Base-by-base conservation (phyloP, 2,888 invertebrate species). In the Eulithis prunata region DNA sequence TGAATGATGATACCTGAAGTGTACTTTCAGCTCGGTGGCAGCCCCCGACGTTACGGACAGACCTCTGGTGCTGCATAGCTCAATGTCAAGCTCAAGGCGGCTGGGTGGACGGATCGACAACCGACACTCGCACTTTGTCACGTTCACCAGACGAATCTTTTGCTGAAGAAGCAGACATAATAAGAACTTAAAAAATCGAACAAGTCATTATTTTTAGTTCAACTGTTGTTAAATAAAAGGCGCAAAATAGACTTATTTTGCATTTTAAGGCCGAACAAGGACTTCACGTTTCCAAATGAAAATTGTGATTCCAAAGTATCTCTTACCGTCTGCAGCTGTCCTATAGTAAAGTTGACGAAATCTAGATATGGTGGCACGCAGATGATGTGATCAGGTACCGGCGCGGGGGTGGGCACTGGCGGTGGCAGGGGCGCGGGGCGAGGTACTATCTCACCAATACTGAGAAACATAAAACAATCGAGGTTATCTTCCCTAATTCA, bases 291-390 rank as follows among this genome's bases (percentile, higher is more conserved):
- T 41, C 8, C 21, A 21, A 21, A 41, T 41, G 32, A 32, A 32
- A 41, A 41, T 11, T 8, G 41, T 8, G 10, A 41, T 41, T 41
- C 8, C 2, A 8, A 41, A 41, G 6, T 10, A 8, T 10, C 2
- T 41, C 41, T 7, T 65, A 91, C 90, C 74, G 83, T 81, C 58
- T 90, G 75, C 12, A 78, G 54, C 1, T 81, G 71, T 47, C 90
- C 90, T 12, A 89, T 64, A 3, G 78, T 79, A 68, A 89, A 91
- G 75, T 91, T 89, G 60, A 90, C 66, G 66, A 91, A 90, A 21
- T 84, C 76, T 2, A 91, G 71, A 41, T 78, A 72, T 1, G 84
- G 72, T 6, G 91, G 91, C 32, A 87, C 76, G 73, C 89, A 87
- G n/a, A 86, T 21, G 28, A 91, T 70, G 76, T 75, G 76, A 52